Conservation (phyloP, 2,888 invertebrate species). For the Ormyrus nitidulus region DNA sequence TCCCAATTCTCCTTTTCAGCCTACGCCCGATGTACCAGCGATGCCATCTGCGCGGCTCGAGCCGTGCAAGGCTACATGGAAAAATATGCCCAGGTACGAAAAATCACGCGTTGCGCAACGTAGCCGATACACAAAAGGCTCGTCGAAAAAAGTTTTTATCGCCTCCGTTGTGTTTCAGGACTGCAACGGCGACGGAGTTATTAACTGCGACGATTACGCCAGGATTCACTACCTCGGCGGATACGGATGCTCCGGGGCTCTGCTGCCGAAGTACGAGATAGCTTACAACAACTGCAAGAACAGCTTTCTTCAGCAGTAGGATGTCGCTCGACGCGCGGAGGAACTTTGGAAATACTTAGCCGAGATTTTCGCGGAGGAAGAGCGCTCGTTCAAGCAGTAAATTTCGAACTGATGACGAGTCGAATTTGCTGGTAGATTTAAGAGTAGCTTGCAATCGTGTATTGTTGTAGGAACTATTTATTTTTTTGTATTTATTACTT, state of each 20-base stretch:
- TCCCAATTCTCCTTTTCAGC: conserved; percentile 73
- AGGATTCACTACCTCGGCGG: conserved; percentile 89
- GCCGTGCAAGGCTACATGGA: conserved; percentile 36
- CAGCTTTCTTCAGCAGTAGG: not conserved
- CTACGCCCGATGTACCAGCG: conserved; percentile 84
- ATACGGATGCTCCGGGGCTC: conserved; percentile 79
- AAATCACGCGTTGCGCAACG: not conserved
- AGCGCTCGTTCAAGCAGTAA: no score
- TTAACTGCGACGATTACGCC: conserved; percentile 90
- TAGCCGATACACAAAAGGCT: not conserved
- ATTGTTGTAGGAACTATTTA: no score
- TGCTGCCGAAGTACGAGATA: conserved; percentile 7
- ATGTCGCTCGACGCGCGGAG: no score
- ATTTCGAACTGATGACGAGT: no score
- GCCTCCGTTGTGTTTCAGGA: conserved; percentile 77
- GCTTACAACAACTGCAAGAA: conserved; percentile 11
- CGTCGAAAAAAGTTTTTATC: not conserved
- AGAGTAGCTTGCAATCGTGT: no score
- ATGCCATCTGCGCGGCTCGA: conserved; percentile 84
- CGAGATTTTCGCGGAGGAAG: no score
- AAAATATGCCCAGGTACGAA: conserved; percentile 23
- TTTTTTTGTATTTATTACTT: no score
- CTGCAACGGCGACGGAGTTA: conserved; percentile 85
- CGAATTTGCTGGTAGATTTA: no score
- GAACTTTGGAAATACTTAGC: no score